Percentiles rank a stretch among this genome's conserved stretches.
phyloP scores from a whole-genome alignment of 2,113 vertebrate genomes.

The Rafetus swinhoei region DNA sequence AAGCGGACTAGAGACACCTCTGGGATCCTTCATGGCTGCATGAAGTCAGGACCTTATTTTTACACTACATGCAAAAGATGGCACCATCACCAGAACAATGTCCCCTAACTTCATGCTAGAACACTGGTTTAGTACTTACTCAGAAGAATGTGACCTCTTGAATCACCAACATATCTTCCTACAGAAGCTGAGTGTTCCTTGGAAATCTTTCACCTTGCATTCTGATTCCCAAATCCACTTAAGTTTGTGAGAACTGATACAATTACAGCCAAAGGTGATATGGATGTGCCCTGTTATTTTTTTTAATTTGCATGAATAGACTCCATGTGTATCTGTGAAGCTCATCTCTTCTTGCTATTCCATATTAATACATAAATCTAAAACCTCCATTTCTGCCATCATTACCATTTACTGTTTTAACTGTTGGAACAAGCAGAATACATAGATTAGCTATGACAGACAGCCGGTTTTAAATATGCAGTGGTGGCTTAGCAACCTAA shows the following conservation, averaged over 20 bases:
- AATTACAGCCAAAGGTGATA: background rate
- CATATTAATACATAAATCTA: background rate
- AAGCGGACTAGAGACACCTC: background rate
- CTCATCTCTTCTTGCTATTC: background rate
- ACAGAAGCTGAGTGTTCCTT: accelerated
- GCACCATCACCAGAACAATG: background rate
- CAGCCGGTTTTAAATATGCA: background rate
- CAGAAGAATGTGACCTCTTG: background rate
- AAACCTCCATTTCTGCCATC: background rate
- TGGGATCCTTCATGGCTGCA: background rate
- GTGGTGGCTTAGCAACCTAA: background rate
- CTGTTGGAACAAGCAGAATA: background rate
- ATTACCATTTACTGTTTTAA: background rate
- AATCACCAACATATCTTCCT: background rate
- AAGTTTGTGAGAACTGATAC: background rate
- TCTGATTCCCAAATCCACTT: background rate
- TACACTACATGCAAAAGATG: accelerated
- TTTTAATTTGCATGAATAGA: background rate
- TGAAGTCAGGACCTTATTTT: background rate
- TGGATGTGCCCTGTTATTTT: background rate
- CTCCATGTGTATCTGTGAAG: background rate
- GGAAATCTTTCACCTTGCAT: background rate
- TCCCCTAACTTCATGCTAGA: background rate
- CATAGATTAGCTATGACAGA: background rate
- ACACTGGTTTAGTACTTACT: background rate